These are phyloP conservation scores for Acholoe squamosa DNA, from an alignment of 2,888 invertebrate genomes.

Conservation along the genomic window DNA sequence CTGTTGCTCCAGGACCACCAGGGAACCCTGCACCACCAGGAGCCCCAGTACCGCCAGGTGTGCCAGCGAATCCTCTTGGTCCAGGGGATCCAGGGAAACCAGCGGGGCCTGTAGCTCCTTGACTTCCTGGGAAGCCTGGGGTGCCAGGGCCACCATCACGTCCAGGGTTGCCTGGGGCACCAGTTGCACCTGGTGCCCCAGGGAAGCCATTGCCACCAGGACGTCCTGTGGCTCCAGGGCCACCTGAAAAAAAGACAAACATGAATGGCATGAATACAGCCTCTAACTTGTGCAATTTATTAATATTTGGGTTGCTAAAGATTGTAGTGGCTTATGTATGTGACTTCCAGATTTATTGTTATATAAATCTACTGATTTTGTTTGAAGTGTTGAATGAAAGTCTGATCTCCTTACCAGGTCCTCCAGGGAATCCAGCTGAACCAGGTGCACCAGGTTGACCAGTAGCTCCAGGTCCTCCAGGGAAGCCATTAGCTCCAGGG, in stretches of 20 bases:
- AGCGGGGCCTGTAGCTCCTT: constrained; percentile 13
- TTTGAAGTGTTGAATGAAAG: too few species aligned
- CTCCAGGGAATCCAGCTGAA: constrained; percentile 61
- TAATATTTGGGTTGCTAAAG: neutral
- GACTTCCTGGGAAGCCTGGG: constrained; percentile 76
- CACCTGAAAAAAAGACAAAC: neutral
- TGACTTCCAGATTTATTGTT: neutral
- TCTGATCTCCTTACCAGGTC: constrained; percentile 8
- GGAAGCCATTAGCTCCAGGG: constrained; percentile 60
- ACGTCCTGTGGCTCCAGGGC: constrained; percentile 51
- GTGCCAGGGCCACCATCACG: constrained; percentile 67
- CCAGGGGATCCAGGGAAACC: constrained; percentile 66
- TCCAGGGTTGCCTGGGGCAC: constrained; percentile 54
- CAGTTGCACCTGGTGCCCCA: constrained; percentile 62
- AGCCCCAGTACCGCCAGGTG: constrained; percentile 43
- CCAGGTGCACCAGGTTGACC: constrained; percentile 57
- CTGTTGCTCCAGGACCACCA: constrained; percentile 40
- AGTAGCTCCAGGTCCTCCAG: constrained; percentile 58
- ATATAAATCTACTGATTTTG: too few species aligned
- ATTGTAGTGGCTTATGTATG: neutral
- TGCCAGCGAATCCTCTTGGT: constrained; percentile 64
- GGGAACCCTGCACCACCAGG: constrained; percentile 47
- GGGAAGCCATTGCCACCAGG: constrained; percentile 54
- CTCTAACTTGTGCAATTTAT: neutral
- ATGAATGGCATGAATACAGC: too few species aligned